phyloP scores from a whole-genome alignment of 2,888 invertebrate genomes.

The Stratiomys singularior region DNA sequence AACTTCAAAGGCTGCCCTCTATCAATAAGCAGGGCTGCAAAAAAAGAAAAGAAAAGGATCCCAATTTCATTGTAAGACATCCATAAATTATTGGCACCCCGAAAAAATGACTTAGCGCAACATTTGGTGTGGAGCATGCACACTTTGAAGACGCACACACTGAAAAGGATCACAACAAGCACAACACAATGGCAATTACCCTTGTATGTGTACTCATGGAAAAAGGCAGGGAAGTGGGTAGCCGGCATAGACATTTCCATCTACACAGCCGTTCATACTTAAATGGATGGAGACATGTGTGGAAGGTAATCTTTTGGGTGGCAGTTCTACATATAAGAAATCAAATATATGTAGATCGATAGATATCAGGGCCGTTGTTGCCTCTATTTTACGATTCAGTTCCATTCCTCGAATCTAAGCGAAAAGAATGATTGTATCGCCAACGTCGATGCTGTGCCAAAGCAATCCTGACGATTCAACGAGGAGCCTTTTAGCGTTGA shows the following conservation, averaged over 20 bases:
- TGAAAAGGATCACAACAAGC: background rate
- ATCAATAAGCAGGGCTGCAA: background rate
- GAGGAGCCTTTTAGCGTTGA: background rate
- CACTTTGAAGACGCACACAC: conserved; percentile 14
- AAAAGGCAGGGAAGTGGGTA: background rate
- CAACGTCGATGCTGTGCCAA: background rate
- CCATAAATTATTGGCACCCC: conserved; percentile 41
- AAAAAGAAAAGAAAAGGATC: conserved; percentile 9
- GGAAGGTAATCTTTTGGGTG: no score
- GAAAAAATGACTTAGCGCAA: background rate
- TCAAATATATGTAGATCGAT: background rate
- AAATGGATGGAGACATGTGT: no score
- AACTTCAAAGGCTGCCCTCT: background rate
- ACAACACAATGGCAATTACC: no score
- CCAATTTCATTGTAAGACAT: conserved; percentile 24
- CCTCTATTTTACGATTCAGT: conserved; percentile 33
- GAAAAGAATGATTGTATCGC: background rate
- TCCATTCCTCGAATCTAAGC: background rate
- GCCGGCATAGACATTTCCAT: conserved; percentile 13
- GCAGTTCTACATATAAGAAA: no score
- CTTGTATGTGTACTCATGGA: no score
- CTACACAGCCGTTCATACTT: no score
- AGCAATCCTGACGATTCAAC: no score
- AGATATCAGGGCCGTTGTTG: conserved; percentile 12
- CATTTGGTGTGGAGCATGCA: background rate